Conservation (phyloP, 2,113 vertebrate species). For the Ciconia stormi region DNA sequence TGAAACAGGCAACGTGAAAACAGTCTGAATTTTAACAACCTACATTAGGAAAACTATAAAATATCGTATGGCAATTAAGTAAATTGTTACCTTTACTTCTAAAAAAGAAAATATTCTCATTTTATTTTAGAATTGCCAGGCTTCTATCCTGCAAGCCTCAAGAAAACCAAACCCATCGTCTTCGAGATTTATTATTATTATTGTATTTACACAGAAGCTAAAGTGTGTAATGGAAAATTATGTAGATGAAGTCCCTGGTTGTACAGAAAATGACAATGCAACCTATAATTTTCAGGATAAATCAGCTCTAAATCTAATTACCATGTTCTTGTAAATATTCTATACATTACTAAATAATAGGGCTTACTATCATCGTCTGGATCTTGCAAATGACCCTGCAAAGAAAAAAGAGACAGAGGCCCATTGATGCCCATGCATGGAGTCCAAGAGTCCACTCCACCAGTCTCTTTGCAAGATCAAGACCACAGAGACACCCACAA, state of each 20-base stretch:
- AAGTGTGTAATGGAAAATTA: background rate
- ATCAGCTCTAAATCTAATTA: background rate
- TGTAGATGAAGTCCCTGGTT: background rate
- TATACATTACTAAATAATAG: background rate
- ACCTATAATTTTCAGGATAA: conserved; percentile 29
- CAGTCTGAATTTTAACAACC: conserved; percentile 2
- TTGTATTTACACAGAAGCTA: background rate
- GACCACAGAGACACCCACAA: background rate
- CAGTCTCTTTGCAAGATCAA: background rate
- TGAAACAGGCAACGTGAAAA: conserved; percentile 18
- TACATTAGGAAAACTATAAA: conserved; percentile 7
- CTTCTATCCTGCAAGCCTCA: background rate
- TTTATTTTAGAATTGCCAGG: background rate
- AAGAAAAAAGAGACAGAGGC: conserved; percentile 19
- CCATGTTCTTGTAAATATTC: conserved; percentile 10
- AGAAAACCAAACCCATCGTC: background rate
- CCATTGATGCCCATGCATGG: conserved; percentile 16
- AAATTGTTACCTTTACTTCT: conserved; percentile 24
- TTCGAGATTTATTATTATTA: background rate
- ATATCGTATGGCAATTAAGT: background rate
- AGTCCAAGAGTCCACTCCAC: background rate
- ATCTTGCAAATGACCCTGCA: conserved; percentile 2
- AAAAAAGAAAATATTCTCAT: background rate
- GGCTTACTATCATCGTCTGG: background rate
- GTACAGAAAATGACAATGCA: background rate